Conservation (phyloP, 2,113 vertebrate genomes). For the pig (Sus scrofa) region DNA sequence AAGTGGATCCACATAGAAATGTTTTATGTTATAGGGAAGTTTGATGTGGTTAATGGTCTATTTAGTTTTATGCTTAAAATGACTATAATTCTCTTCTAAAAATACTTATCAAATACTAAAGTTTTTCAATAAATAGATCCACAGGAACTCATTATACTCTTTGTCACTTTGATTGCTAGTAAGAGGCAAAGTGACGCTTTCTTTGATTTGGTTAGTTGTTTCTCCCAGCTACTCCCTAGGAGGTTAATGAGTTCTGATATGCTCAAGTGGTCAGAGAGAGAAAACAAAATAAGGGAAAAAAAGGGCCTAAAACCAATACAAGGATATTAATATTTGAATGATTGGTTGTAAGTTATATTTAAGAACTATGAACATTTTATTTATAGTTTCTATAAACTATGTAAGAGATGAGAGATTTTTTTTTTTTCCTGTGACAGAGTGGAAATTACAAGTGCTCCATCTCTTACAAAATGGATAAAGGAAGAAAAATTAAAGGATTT, state of each 20-base stretch:
- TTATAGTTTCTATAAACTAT: neutral
- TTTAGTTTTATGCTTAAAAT: neutral
- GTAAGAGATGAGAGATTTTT: neutral
- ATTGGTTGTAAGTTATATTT: neutral
- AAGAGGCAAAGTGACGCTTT: neutral
- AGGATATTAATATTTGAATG: neutral
- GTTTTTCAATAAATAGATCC: neutral
- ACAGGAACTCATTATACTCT: neutral
- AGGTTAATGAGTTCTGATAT: constrained; percentile 2
- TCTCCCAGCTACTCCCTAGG: neutral
- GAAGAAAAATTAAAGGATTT: neutral
- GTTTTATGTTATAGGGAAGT: neutral
- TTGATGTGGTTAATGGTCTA: neutral
- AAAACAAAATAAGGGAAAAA: neutral
- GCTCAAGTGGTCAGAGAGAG: neutral
- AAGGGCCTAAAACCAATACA: neutral
- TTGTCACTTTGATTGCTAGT: neutral
- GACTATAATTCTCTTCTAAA: neutral
- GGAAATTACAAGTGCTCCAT: fast-evolving
- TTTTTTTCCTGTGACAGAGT: neutral
- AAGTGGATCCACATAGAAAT: neutral
- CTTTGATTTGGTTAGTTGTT: constrained; percentile 26
- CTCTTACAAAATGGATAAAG: neutral
- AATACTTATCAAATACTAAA: neutral
- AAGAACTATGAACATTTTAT: neutral